phyloP scores from a whole-genome alignment of 2,113 vertebrate species.

The Leucopsar rothschildi region DNA sequence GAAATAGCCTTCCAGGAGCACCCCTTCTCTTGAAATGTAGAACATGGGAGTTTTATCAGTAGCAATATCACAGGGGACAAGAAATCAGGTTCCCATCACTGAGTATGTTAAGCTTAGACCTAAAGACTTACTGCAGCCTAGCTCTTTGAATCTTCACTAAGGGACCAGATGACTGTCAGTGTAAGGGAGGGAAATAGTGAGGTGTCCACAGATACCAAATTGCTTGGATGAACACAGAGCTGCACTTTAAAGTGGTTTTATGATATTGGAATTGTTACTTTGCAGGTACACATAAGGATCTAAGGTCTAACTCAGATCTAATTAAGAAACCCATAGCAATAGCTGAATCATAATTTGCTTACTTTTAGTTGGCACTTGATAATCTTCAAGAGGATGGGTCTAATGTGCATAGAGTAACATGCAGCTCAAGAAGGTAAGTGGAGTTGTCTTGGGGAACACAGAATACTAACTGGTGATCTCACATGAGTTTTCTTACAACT shows the following conservation, averaged over 20 bases:
- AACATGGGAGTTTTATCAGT: not conserved
- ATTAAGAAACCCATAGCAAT: not conserved
- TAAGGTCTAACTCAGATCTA: not conserved
- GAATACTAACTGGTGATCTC: not conserved
- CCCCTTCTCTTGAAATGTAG: not conserved
- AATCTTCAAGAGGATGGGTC: not conserved
- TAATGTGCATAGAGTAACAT: not conserved
- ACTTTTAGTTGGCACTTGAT: not conserved
- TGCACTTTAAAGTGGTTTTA: not conserved
- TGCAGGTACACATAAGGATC: not conserved
- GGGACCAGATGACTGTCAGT: not conserved
- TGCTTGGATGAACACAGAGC: not conserved
- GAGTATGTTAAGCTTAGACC: not conserved
- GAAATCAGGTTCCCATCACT: not conserved
- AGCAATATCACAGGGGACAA: not conserved
- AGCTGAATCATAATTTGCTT: not conserved
- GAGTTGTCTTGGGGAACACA: not conserved
- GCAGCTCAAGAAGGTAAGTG: not conserved
- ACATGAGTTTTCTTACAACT: not conserved
- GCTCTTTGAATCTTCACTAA: not conserved
- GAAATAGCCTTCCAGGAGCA: constrained; percentile 9
- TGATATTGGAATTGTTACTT: not conserved
- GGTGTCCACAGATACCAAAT: not conserved
- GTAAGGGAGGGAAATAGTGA: accelerated
- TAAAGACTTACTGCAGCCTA: not conserved